Conservation (phyloP, 2,797 vertebrate genomes). For the Halcyon chelicuti region DNA sequence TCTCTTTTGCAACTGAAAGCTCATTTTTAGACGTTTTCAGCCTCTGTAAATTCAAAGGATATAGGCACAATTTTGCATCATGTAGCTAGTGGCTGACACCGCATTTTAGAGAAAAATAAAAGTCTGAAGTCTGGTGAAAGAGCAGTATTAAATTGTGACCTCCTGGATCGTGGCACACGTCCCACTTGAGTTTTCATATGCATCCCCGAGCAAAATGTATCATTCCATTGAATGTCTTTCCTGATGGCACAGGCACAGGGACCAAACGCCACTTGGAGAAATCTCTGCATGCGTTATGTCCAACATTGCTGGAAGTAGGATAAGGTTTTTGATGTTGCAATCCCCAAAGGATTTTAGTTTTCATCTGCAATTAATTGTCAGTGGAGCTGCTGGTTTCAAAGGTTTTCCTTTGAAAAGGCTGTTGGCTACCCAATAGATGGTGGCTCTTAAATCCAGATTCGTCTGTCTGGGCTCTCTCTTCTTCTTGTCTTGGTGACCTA, state of each 20-base stretch:
- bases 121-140: neutral
- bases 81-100: neutral
- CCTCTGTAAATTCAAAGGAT: neutral
- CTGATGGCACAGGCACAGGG: accelerated
- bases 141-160: neutral
- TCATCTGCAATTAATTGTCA: neutral
- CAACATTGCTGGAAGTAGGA: neutral
- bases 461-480: neutral
- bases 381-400: neutral
- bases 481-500: neutral
- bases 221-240: neutral
- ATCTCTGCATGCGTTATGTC: neutral
- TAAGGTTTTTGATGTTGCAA: neutral
- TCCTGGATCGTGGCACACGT: neutral
- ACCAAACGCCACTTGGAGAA: neutral
- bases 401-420: neutral
- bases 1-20: neutral
- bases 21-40: neutral
- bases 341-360: neutral
- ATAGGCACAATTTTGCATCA: neutral
- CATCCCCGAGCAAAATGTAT: neutral
- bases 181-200: neutral
- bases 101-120: neutral
- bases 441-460: neutral
- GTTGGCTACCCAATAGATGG: neutral